A percentile compares a stretch with the other conserved stretches of the same genome.
Evolutionary conservation across 2,888 invertebrate species (phyloP).

Genomic region (Brassicogethes aeneus): DNA sequence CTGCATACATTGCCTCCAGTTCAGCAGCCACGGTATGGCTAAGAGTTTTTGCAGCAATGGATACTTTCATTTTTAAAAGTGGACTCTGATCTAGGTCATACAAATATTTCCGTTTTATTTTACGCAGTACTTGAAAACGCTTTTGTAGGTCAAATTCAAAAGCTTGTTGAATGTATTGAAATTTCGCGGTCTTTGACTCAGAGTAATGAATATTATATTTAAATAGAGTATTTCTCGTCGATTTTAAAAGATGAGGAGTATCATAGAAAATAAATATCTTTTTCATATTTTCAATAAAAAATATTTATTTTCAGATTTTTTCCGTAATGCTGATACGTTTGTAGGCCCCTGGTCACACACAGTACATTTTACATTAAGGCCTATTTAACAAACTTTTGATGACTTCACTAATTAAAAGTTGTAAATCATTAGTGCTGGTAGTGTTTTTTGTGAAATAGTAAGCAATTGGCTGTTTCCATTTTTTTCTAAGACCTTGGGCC

Average conservation of each 20-base stretch:
- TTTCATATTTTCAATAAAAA: constrained; percentile 7
- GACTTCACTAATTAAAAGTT: constrained; percentile 6
- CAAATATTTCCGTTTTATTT: too few relatives aligned
- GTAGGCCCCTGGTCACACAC: constrained; percentile 9
- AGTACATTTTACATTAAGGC: constrained; percentile 6
- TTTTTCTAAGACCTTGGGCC: constrained; percentile 6
- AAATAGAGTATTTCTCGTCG: constrained; percentile 4
- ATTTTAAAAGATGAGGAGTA: constrained; percentile 6
- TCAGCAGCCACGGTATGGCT: constrained; percentile 2
- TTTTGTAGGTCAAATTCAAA: constrained; percentile 1
- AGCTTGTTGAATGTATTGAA: not conserved
- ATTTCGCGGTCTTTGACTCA: not conserved
- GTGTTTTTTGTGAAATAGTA: constrained; percentile 10
- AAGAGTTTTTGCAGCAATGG: constrained; percentile 3
- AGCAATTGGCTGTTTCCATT: too few relatives aligned
- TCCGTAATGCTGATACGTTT: constrained; percentile 5
- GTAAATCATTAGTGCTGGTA: constrained; percentile 4
- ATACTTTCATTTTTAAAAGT: too few relatives aligned
- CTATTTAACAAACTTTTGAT: constrained; percentile 8
- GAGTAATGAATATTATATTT: constrained; percentile 6
- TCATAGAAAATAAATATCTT: constrained; percentile 7
- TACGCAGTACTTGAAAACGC: too few relatives aligned
- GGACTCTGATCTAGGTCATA: too few relatives aligned
- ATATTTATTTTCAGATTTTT: too few relatives aligned
- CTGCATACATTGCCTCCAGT: constrained; percentile 7